phyloP scores from a whole-genome alignment of 2,797 vertebrate genomes.

The Lepilemur ruficaudatus region DNA sequence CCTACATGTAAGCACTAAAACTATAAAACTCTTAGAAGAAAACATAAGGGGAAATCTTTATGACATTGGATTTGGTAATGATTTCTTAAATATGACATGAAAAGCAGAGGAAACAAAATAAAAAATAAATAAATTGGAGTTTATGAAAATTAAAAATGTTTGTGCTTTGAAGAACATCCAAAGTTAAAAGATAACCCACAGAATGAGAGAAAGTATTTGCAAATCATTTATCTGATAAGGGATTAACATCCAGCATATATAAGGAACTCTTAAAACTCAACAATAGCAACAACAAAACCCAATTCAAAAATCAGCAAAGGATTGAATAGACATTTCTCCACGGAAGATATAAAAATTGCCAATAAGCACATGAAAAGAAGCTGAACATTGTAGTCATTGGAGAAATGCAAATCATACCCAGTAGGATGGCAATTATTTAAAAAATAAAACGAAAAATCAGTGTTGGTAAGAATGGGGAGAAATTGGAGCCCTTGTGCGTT shows the following conservation, averaged over 20 bases:
- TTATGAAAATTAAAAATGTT: conserved; percentile 8
- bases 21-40: conserved; percentile 17
- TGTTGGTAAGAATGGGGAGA: not conserved
- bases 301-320: not conserved
- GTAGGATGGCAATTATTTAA: not conserved
- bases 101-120: not conserved
- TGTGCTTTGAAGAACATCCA: not conserved
- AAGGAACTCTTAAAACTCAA: not conserved
- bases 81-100: conserved; percentile 27
- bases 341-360: not conserved
- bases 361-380: not conserved
- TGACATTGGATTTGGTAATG: not conserved
- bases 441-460: not conserved
- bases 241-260: not conserved
- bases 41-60: not conserved
- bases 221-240: not conserved
- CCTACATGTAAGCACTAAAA: not conserved
- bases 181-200: not conserved
- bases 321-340: not conserved
- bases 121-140: not conserved
- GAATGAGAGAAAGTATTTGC: not conserved
- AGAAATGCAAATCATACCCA: not conserved
- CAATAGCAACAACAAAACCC: not conserved
- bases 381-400: not conserved
- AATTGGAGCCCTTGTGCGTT: not conserved